phyloP scores from a whole-genome alignment of 2,888 invertebrate species.

The Argyresthia albistria region DNA sequence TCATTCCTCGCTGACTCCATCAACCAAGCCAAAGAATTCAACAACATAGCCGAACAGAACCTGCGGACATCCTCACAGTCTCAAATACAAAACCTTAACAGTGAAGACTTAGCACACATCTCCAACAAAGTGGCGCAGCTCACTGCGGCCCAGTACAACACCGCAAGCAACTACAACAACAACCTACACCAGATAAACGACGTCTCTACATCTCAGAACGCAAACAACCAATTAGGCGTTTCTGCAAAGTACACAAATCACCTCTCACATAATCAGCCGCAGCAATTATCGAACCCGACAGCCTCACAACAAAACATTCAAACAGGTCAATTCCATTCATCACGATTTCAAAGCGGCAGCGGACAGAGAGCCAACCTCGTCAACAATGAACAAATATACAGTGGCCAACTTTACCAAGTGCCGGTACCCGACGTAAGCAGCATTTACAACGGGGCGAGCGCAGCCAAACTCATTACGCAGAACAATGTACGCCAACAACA shows the following conservation, averaged over 20 bases:
- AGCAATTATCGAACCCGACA: constrained; percentile 22
- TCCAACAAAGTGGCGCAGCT: constrained; percentile 46
- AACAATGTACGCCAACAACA: constrained; percentile 18
- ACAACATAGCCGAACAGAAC: constrained; percentile 43
- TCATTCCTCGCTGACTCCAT: constrained; percentile 58
- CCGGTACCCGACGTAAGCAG: constrained; percentile 56
- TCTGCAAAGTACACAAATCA: constrained; percentile 17
- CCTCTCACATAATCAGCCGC: constrained; percentile 17
- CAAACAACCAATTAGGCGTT: constrained; percentile 2
- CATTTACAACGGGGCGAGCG: constrained; percentile 38
- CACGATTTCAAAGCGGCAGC: constrained; percentile 23
- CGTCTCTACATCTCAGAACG: background rate
- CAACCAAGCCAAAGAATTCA: constrained; percentile 55
- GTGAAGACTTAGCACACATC: constrained; percentile 39
- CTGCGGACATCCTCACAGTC: constrained; percentile 23
- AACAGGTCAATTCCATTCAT: constrained; percentile 18
- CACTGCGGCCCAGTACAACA: constrained; percentile 45
- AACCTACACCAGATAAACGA: constrained; percentile 12
- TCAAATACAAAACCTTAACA: constrained; percentile 35
- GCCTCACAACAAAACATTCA: constrained; percentile 17
- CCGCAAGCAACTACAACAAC: constrained; percentile 21
- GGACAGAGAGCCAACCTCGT: constrained; percentile 13
- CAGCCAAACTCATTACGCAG: constrained; percentile 21
- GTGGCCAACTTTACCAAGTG: constrained; percentile 55
- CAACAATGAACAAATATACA: constrained; percentile 35